Percentiles rank a stretch among this genome's conserved stretches.
Evolutionary conservation across 1,140 invertebrate species (phyloP).

Genomic region (Heliconius nattereri): DNA sequence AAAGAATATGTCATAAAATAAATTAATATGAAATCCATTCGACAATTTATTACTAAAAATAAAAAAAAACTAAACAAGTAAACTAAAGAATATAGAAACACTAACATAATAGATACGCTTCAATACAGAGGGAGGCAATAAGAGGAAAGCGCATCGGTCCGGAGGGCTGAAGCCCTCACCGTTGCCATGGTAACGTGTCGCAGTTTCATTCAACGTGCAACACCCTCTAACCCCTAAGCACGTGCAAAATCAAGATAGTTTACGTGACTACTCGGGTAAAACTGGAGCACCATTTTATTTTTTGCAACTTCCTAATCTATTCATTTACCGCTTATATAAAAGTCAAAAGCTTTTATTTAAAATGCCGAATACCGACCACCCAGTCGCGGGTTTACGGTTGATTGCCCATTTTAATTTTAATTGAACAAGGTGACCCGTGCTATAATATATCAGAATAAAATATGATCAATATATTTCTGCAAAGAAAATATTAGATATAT

Average conservation of each 20-base stretch:
- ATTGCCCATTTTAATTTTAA: conserved; percentile 41
- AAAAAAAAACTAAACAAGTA: not conserved
- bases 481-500: not conserved
- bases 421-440: conserved; percentile 41
- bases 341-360: conserved; percentile 13
- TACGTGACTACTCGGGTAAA: conserved; percentile 32
- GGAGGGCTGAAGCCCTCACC: conserved; percentile 64
- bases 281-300: conserved; percentile 17
- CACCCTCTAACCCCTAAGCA: conserved; percentile 43
- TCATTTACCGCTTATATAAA: not conserved
- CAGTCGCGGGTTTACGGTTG: conserved; percentile 35
- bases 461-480: not conserved
- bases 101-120: not conserved
- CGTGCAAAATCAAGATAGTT: conserved; percentile 44
- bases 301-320: conserved; percentile 16
- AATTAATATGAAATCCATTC: too few species aligned
- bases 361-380: conserved; percentile 27
- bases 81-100: not conserved
- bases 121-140: conserved; percentile 33
- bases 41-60: not conserved
- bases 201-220: conserved; percentile 62
- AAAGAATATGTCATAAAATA: too few species aligned
- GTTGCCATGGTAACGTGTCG: conserved; percentile 69
- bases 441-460: not conserved
- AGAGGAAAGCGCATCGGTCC: conserved; percentile 43